Percentiles rank a stretch among this genome's conserved stretches.
Evolutionary conservation across 2,888 invertebrate genomes (phyloP).

Genomic region (Pantelozetes paolii): DNA sequence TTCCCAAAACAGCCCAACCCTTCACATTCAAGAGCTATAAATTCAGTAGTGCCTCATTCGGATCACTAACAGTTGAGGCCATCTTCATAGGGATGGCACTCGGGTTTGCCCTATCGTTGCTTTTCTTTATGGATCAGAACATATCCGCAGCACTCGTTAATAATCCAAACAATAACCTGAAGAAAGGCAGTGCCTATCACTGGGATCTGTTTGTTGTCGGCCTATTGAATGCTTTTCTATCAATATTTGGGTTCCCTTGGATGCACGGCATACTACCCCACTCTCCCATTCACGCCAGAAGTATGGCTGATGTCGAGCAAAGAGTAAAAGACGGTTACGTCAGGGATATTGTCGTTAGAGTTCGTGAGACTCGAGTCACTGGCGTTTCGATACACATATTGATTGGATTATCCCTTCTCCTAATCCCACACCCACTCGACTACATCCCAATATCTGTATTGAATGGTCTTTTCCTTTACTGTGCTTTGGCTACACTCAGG

Average conservation of each 20-base stretch:
- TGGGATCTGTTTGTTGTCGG: constrained; percentile 60
- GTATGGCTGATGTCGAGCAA: constrained; percentile 60
- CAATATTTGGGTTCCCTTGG: constrained; percentile 59
- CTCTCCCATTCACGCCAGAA: constrained; percentile 59
- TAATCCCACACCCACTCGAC: constrained; percentile 54
- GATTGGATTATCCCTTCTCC: constrained; percentile 55
- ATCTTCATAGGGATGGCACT: constrained; percentile 53
- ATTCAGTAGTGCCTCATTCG: no score
- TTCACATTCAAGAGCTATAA: no score
- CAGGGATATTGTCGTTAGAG: constrained; percentile 51
- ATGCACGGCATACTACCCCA: constrained; percentile 61
- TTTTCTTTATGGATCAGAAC: constrained; percentile 63
- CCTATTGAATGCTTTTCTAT: constrained; percentile 58
- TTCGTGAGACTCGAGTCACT: constrained; percentile 57
- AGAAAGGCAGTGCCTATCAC: constrained; percentile 59
- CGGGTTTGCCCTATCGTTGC: constrained; percentile 60
- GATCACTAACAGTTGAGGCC: constrained; percentile 44
- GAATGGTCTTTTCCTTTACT: constrained; percentile 57
- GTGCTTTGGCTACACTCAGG: constrained; percentile 56
- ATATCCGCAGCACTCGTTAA: constrained; percentile 60
- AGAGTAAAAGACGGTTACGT: constrained; percentile 60
- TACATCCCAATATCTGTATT: constrained; percentile 56
- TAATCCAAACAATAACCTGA: constrained; percentile 59
- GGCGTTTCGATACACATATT: constrained; percentile 55
- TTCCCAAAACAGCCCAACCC: no score